Evolutionary conservation across 2,797 vertebrate genomes (phyloP), one percentile per base, ranked within the genome.

Genomic region (Cyclopterus lumpus): DNA sequence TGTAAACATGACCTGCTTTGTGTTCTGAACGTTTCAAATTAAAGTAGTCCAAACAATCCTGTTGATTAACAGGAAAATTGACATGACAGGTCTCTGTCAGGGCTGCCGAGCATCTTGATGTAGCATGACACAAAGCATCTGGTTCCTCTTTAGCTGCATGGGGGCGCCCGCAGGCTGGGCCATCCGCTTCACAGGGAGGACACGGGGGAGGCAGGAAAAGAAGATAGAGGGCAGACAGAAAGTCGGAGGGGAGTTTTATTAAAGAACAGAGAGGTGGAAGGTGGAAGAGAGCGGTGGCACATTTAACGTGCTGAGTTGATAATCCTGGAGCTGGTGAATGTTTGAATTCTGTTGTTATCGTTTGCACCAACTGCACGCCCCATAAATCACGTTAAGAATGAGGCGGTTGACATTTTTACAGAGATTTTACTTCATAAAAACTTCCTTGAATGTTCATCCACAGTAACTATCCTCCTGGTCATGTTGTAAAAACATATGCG

Each of bases 101-200:
- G 59, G 67, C 70, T 34, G 71, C 61, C 14, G 49, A 73, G 77
- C 70, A 57, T 90, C 79, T 86, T 87, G 79, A 90, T 91, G 82
- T 71, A 79, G 87, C 82, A 82, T 79, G 91, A 93, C 89, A 87
- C 71, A 68, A 88, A 89, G 93, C 94, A 95, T 95, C 94, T 95
- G 94, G 90, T 94, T 95, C 87, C 88, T 91, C 88, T 94, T 93
- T 90, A 84, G 84, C 85, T 84, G 85, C 82, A 81, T 83, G 84
- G 88, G 90, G 88, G 78, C 73, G 78, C 71, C 83, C 73, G 88
- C 83, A 87, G 93, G 89, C 91, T 24, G 73, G 77, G 68, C 83
- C 79, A 73, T 85, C 79, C 79, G 66, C 79, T 85, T 80, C 81
- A 76, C 78, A 82, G 72, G 75, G 77, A 85, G 74, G 75, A 81